A percentile compares a stretch with the other conserved stretches of the same genome.
Conservation (phyloP, 2,888 invertebrate genomes). For the Polietes domitor region DNA sequence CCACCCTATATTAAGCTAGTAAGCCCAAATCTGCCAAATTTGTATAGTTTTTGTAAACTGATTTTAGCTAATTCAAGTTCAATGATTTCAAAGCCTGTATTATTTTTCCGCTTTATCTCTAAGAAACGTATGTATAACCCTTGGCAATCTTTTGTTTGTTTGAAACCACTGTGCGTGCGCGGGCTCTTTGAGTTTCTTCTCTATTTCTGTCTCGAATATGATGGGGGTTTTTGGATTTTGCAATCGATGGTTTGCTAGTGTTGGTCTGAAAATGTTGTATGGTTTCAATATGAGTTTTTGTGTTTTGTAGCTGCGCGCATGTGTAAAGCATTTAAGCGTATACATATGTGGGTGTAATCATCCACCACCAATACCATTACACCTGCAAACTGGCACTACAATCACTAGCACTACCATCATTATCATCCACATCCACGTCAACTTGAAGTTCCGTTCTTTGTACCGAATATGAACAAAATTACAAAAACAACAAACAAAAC, state of each 20-base stretch:
- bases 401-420: background rate
- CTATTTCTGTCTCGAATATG: constrained; percentile 12
- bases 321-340: constrained; percentile 9
- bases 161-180: background rate
- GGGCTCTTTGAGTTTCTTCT: constrained; percentile 29
- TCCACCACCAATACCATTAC: background rate
- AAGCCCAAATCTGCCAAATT: too few relatives aligned
- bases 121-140: too few relatives aligned
- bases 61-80: too few relatives aligned
- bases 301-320: constrained; percentile 27
- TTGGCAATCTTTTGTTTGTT: too few relatives aligned
- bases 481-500: too few relatives aligned
- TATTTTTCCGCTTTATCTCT: too few relatives aligned
- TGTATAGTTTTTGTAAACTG: too few relatives aligned
- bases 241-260: constrained; percentile 59
- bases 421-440: constrained; percentile 3
- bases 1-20: too few relatives aligned
- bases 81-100: too few relatives aligned
- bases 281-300: background rate
- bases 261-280: background rate
- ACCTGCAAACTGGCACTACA: too few relatives aligned
- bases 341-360: constrained; percentile 27
- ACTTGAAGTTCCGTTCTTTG: constrained; percentile 66
- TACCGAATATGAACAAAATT: constrained; percentile 53
- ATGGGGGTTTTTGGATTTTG: constrained; percentile 43